Evolutionary conservation across 2,888 invertebrate species (phyloP).

Genomic region (Pterostichus niger): DNA sequence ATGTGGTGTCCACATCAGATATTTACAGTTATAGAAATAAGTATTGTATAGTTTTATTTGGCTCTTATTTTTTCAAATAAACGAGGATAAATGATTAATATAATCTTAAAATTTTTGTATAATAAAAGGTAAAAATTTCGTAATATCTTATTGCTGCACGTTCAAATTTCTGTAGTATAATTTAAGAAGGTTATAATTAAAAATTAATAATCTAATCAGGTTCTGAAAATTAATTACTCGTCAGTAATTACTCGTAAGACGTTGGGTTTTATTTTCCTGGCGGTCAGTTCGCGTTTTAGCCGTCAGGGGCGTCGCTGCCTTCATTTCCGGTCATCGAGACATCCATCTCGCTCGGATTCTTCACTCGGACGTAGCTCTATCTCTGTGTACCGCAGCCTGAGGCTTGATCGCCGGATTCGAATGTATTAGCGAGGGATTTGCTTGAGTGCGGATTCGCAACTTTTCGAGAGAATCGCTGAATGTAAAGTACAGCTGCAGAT

Average conservation of each 20-base stretch:
- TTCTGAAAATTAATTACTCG: constrained; percentile 45
- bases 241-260: constrained; percentile 49
- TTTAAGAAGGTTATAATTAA: constrained; percentile 19
- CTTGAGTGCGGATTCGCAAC: background rate
- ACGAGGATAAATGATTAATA: no score
- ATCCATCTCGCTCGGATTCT: background rate
- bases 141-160: no score
- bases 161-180: background rate
- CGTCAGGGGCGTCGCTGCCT: constrained; percentile 2
- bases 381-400: constrained; percentile 7
- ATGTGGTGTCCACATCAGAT: no score
- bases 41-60: no score
- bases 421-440: constrained; percentile 35
- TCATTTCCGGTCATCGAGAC: constrained; percentile 53
- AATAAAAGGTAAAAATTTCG: no score
- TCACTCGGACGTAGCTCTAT: background rate
- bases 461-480: no score
- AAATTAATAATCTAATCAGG: constrained; percentile 38
- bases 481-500: no score
- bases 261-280: constrained; percentile 37
- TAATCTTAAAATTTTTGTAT: no score
- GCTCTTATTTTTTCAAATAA: no score
- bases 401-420: constrained; percentile 37
- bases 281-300: constrained; percentile 23
- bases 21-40: no score